Evolutionary conservation across 1,140 invertebrate genomes (phyloP).

Genomic region (Anastatus disparis): DNA sequence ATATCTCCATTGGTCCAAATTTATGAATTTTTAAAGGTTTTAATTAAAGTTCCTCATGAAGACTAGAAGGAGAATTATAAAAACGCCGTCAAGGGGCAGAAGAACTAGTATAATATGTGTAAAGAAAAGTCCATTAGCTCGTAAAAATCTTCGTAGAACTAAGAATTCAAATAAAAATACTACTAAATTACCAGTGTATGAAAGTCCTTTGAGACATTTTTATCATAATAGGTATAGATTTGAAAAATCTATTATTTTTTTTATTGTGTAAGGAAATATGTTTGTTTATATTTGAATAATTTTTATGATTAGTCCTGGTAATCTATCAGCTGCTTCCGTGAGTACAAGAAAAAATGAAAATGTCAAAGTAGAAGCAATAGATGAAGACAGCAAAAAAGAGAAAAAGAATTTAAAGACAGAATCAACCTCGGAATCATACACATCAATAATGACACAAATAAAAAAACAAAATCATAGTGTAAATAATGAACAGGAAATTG

Average conservation of each 20-base stretch:
- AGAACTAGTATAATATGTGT: constrained; percentile 13
- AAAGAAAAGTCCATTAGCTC: constrained; percentile 18
- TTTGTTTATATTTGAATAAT: background rate
- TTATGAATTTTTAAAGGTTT: too few species aligned
- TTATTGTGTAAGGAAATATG: background rate
- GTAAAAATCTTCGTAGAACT: background rate
- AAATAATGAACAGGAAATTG: background rate
- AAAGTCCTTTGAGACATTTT: constrained; percentile 32
- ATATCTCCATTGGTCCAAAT: too few species aligned
- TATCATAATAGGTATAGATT: constrained; percentile 9
- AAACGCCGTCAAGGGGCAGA: constrained; percentile 2
- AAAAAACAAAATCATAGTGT: background rate
- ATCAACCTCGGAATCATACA: background rate
- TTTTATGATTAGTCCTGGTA: background rate
- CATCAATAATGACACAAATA: background rate
- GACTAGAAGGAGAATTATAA: constrained; percentile 23
- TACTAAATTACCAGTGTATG: background rate
- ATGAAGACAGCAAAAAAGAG: background rate
- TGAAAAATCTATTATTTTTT: background rate
- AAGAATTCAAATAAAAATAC: background rate
- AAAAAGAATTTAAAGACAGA: background rate
- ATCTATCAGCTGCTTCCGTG: background rate
- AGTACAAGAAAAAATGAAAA: background rate
- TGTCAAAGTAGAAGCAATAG: background rate
- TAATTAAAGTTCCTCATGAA: constrained; percentile 22